Evolutionary conservation across 2,888 invertebrate species (phyloP).

Genomic region (Aphrophora alni): DNA sequence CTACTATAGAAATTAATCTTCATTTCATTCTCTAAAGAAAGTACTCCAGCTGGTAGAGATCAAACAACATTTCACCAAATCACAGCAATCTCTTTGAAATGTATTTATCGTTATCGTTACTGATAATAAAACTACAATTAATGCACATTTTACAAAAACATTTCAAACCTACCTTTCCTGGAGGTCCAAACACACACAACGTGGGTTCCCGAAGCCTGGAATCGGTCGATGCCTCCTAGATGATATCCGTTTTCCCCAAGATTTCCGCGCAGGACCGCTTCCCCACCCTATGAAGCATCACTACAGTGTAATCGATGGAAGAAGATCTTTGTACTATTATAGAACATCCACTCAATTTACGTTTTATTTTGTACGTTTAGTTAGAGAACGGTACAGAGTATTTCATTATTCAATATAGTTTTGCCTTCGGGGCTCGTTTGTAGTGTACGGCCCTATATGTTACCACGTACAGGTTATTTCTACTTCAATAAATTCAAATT

Average conservation of each 20-base stretch:
- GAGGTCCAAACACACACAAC: not conserved
- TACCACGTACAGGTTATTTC: too few relatives aligned
- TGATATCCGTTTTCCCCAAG: not conserved
- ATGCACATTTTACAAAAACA: too few relatives aligned
- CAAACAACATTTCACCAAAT: too few relatives aligned
- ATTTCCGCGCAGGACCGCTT: not conserved
- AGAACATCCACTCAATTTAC: not conserved
- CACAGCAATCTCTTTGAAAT: too few relatives aligned
- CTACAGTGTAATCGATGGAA: not conserved
- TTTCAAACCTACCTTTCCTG: not conserved
- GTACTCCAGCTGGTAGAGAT: too few relatives aligned
- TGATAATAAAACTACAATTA: too few relatives aligned
- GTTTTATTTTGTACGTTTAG: not conserved
- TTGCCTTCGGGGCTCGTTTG: too few relatives aligned
- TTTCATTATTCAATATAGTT: not conserved
- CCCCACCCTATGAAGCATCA: not conserved
- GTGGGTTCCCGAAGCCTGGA: not conserved
- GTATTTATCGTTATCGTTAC: too few relatives aligned
- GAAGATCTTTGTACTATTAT: not conserved
- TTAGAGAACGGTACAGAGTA: not conserved
- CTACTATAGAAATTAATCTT: too few relatives aligned
- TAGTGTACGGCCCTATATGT: too few relatives aligned
- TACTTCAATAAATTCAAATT: not conserved
- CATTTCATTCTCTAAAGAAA: too few relatives aligned
- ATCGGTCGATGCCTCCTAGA: slow-evolving; percentile 4